Conservation (phyloP, 2,888 invertebrate species). For the Campoplex nolae region DNA sequence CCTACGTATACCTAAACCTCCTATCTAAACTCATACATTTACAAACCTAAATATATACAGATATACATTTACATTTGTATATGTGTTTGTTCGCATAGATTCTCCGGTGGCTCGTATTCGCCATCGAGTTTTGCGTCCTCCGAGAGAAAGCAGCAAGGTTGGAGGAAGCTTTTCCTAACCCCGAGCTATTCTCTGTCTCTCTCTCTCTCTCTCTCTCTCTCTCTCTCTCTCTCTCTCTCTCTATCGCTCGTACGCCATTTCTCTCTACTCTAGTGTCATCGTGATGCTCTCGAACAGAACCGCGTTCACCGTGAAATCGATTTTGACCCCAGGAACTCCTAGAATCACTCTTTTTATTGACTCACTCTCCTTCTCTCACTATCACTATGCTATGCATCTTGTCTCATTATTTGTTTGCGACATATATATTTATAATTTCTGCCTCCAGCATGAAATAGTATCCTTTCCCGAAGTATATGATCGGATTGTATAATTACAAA, state of each 20-base stretch:
- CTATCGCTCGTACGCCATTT: slow-evolving; percentile 35
- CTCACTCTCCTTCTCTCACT: slow-evolving; percentile 16
- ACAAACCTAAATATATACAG: slow-evolving; percentile 13
- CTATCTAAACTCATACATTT: slow-evolving; percentile 36
- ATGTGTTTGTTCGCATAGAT: slow-evolving; percentile 44
- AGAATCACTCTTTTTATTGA: slow-evolving; percentile 35
- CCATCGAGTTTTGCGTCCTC: slow-evolving; percentile 61
- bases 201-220: slow-evolving; percentile 34
- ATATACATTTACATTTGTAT: slow-evolving; percentile 4
- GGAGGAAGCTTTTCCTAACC: slow-evolving; percentile 50
- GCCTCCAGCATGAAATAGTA: background rate
- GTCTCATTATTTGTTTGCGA: background rate
- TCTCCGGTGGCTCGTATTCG: slow-evolving; percentile 55
- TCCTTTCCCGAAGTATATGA: background rate
- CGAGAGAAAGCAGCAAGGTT: slow-evolving; percentile 41
- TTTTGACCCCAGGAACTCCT: slow-evolving; percentile 68
- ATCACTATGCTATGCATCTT: background rate
- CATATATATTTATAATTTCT: slow-evolving; percentile 3
- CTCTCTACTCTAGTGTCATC: slow-evolving; percentile 36
- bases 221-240: slow-evolving; percentile 36
- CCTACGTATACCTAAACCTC: slow-evolving; percentile 53
- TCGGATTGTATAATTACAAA: background rate
- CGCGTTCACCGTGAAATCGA: slow-evolving; percentile 76
- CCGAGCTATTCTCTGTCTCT: slow-evolving; percentile 41
- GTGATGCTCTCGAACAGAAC: slow-evolving; percentile 53